These are phyloP conservation scores for Cantharis rufa DNA, from an alignment of 2,888 invertebrate genomes.

Conservation along the genomic window DNA sequence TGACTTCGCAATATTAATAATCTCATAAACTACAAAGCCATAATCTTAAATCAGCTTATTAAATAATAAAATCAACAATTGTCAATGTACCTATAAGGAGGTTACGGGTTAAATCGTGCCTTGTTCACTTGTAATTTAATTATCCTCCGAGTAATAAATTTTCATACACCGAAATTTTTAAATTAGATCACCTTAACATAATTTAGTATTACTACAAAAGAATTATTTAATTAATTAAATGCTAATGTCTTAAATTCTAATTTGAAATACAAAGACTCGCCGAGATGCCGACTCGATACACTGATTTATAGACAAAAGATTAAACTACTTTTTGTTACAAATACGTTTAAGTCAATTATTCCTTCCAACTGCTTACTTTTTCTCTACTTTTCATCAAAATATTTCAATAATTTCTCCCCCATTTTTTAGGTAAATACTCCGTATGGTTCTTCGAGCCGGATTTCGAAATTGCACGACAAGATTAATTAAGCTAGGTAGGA, in stretches of 20 bases:
- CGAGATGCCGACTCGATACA: background rate
- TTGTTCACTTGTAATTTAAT: background rate
- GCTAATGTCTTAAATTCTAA: background rate
- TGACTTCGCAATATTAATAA: background rate
- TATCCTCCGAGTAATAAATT: background rate
- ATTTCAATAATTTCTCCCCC: background rate
- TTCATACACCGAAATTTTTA: background rate
- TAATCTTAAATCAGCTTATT: background rate
- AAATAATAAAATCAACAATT: background rate
- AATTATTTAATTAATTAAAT: background rate
- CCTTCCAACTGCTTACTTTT: background rate
- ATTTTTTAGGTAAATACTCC: background rate
- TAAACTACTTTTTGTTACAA: background rate
- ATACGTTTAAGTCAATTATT: background rate
- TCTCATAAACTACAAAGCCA: background rate
- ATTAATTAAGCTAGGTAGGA: background rate
- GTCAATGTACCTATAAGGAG: background rate
- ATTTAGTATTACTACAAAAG: background rate
- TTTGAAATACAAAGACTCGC: background rate
- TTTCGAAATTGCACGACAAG: background rate
- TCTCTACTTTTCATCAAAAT: background rate
- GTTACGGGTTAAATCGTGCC: background rate
- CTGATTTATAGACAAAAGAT: background rate
- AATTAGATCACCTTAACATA: background rate
- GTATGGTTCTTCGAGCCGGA: background rate